phyloP scores from a whole-genome alignment of 30 jellyfish, hydroid and myxozoan genomes.

The Pelagia noctiluca region DNA sequence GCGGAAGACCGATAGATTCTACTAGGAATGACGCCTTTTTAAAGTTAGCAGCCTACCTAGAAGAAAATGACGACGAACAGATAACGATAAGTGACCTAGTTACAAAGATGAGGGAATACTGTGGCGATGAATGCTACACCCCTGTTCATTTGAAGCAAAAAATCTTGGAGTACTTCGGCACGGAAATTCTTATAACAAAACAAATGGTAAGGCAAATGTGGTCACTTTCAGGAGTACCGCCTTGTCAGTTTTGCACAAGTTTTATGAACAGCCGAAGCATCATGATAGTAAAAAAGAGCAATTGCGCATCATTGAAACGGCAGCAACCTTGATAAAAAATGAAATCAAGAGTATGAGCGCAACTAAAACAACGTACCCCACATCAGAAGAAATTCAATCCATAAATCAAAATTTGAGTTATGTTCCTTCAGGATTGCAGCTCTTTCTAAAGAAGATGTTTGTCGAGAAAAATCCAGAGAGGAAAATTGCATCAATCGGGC shows the following conservation, averaged over 20 bases:
- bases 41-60: slow-evolving; percentile 37
- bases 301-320: slow-evolving; percentile 24
- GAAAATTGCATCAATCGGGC: slow-evolving; percentile 46
- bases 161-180: slow-evolving; percentile 48
- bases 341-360: slow-evolving; percentile 26
- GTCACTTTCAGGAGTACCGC: slow-evolving; percentile 64
- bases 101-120: slow-evolving; percentile 54
- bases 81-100: slow-evolving; percentile 62
- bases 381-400: slow-evolving; percentile 2
- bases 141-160: slow-evolving; percentile 44
- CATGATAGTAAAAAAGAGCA: slow-evolving; percentile 9
- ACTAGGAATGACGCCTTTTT: slow-evolving; percentile 44
- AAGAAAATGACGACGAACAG: slow-evolving; percentile 62
- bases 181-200: slow-evolving; percentile 26
- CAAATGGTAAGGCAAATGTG: slow-evolving; percentile 38
- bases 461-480: slow-evolving; percentile 1
- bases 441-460: slow-evolving; percentile 2
- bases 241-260: slow-evolving; percentile 32
- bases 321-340: slow-evolving; percentile 33
- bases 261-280: slow-evolving; percentile 14
- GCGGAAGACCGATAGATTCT: slow-evolving; percentile 52
- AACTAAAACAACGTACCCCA: slow-evolving; percentile 13
- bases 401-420: not conserved
- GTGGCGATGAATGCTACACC: slow-evolving; percentile 68
- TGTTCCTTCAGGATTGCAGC: slow-evolving; percentile 1